These are phyloP conservation scores for Agonum fuliginosum DNA, from an alignment of 2,888 invertebrate genomes.

Conservation along the genomic window DNA sequence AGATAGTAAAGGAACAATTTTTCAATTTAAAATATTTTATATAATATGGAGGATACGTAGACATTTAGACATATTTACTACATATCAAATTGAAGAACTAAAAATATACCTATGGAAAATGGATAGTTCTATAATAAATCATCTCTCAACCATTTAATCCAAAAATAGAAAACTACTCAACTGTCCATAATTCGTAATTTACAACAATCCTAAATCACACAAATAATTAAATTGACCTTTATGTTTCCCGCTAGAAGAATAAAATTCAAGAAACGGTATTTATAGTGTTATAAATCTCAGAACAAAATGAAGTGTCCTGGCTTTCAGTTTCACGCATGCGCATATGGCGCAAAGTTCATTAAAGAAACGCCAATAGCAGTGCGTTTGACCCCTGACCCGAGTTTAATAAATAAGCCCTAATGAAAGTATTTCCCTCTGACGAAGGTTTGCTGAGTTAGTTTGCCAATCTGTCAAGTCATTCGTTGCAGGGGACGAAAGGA, in stretches of 20 bases:
- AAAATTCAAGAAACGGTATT: constrained; percentile 28
- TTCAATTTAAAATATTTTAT: too few relatives aligned
- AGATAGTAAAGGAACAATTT: too few relatives aligned
- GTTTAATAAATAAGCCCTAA: constrained; percentile 41
- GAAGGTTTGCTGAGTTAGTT: constrained; percentile 21
- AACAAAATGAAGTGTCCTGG: constrained; percentile 26
- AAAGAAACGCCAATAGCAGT: constrained; percentile 26
- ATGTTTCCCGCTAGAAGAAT: constrained; percentile 19
- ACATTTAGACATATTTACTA: too few relatives aligned
- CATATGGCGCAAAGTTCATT: constrained; percentile 18
- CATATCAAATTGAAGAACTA: too few relatives aligned
- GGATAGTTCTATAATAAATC: too few relatives aligned
- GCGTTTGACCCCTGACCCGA: constrained; percentile 16
- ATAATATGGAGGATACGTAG: too few relatives aligned
- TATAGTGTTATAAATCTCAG: constrained; percentile 31
- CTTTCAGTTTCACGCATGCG: constrained; percentile 14
- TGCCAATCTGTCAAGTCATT: constrained; percentile 17
- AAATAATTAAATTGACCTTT: constrained; percentile 29
- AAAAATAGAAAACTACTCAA: constrained; percentile 1
- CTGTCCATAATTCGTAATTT: constrained; percentile 9
- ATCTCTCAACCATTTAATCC: not conserved
- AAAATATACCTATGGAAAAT: too few relatives aligned
- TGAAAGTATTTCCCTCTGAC: constrained; percentile 34
- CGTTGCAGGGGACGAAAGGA: not conserved
- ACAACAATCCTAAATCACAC: constrained; percentile 1